Evolutionary conservation across 2,888 invertebrate genomes (phyloP).

Genomic region (Drosophila barbarae): DNA sequence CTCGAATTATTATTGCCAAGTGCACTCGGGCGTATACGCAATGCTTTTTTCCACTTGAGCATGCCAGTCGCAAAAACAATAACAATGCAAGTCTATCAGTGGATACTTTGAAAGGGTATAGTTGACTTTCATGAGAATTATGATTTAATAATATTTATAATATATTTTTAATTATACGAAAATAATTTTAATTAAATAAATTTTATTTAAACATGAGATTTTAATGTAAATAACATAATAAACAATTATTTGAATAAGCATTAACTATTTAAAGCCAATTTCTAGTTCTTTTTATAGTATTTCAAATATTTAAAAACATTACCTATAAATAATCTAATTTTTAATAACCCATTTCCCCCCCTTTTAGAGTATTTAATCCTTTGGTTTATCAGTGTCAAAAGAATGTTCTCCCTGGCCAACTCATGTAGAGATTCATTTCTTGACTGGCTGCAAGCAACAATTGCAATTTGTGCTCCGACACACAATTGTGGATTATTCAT

Average conservation of each 20-base stretch:
- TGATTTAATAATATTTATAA: too few relatives aligned
- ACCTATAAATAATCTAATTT: background rate
- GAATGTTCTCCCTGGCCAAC: slow-evolving; percentile 1
- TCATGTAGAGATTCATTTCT: slow-evolving; percentile 43
- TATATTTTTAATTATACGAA: too few relatives aligned
- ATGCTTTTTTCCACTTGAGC: slow-evolving; percentile 70
- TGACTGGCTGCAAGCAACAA: slow-evolving; percentile 60
- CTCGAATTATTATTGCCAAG: slow-evolving; percentile 71
- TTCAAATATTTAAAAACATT: background rate
- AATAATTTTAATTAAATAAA: background rate
- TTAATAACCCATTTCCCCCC: too few relatives aligned
- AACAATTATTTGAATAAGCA: background rate
- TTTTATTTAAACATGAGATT: background rate
- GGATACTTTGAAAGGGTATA: background rate
- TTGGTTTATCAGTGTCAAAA: background rate
- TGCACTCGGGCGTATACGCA: slow-evolving; percentile 75
- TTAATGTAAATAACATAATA: background rate
- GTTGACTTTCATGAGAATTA: background rate
- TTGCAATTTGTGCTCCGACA: slow-evolving; percentile 66
- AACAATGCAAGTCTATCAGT: slow-evolving; percentile 37
- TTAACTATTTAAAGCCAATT: background rate
- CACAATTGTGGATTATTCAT: slow-evolving; percentile 70
- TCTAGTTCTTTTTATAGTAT: background rate
- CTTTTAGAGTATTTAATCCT: background rate
- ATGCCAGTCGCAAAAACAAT: slow-evolving; percentile 57